These are phyloP conservation scores for Diachasmimorpha longicaudata DNA, from an alignment of 1,140 invertebrate species.

Conservation along the genomic window DNA sequence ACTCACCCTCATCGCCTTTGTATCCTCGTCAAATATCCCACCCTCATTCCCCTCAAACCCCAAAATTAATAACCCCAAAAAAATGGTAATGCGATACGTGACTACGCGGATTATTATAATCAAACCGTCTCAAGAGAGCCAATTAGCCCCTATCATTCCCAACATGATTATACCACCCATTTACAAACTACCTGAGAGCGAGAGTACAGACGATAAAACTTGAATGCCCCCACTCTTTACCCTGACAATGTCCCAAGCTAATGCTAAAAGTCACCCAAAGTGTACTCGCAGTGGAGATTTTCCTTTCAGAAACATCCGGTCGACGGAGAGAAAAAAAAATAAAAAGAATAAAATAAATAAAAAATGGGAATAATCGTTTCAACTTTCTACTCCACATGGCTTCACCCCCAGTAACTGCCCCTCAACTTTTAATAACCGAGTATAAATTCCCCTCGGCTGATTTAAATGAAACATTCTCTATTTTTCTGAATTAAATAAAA, in stretches of 20 bases:
- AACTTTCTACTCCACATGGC: background rate
- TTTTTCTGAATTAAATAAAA: background rate
- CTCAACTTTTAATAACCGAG: background rate
- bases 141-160: background rate
- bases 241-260: background rate
- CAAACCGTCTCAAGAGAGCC: background rate
- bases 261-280: background rate
- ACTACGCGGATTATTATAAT: constrained; percentile 1
- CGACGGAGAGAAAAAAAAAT: background rate
- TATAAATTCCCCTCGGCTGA: too few species aligned
- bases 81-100: background rate
- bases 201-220: background rate
- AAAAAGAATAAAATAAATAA: too few species aligned
- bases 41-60: background rate
- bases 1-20: background rate
- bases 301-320: background rate
- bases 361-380: background rate
- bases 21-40: background rate
- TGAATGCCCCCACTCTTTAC: background rate
- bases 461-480: too few species aligned
- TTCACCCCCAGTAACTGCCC: background rate
- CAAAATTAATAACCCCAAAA: background rate
- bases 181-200: background rate
- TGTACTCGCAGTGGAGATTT: background rate
- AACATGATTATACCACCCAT: background rate